Base-by-base conservation (phyloP, 2,113 vertebrate genomes). In the Dipodomys stephensi region DNA sequence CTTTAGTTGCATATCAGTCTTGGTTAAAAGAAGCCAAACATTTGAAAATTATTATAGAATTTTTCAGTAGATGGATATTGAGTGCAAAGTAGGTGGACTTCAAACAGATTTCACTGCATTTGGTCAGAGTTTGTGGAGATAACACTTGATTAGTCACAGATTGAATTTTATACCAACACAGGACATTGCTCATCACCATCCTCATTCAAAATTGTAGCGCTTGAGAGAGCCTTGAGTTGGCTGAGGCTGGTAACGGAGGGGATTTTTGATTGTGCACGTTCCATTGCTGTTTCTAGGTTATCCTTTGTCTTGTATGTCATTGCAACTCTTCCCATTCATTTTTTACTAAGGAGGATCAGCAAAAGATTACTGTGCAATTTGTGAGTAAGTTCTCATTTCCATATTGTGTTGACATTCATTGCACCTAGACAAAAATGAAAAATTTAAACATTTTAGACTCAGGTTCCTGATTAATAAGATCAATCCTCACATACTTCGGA, bases 21-120 rank as follows among this genome's bases (percentile, higher is more conserved):
- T 79, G 49, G 76, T 94, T 44, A 72, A 91, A 94, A 90, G 87
- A 67, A 88, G 32, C 79, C 69, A 82, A 25, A 11, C 44, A 35
- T 90, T 82, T 53, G 71, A 64, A 94, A 85, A 35, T 83, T 65
- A 44, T 68, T 82, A 67, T 44, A 73, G 35, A 96, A 32, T 76
- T 0, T 85, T 93, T 85, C 30, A 88, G 6, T 86, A 89, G 77
- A 78, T 65, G 68, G 53, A 39, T 15, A 53, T 72, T 73, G 67
- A 88, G 30, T 49, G 35, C 80, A 44, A 74, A 60, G 23, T 62
- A 71, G 67, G 65, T 22, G 64, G 25, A 64, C 87, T 28, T 69
- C 67, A 87, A 91, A 86, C 28, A 85, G 69, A 80, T 81, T 86
- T 92, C 19, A 19, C 88, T 88, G 82, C 77, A 57, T 88, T 83